phyloP scores from a whole-genome alignment of 2,113 vertebrate species.

The Gymnorhina tibicen region DNA sequence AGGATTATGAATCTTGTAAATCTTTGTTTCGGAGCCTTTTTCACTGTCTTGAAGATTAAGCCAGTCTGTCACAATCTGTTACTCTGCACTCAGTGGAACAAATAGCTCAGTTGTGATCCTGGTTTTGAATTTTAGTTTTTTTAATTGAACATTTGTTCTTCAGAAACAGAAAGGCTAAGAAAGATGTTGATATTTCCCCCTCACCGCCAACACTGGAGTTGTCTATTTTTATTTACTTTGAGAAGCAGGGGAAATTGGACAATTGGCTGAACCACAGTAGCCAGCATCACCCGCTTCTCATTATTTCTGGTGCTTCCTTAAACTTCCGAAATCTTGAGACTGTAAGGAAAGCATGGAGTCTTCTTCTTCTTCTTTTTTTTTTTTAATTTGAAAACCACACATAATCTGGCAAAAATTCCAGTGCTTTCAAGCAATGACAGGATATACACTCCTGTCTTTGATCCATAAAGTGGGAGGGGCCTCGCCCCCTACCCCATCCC shows the following conservation, averaged over 20 bases:
- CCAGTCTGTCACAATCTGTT: neutral
- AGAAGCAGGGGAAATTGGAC: neutral
- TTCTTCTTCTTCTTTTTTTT: neutral
- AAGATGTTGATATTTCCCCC: neutral
- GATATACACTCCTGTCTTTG: neutral
- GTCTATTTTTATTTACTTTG: constrained; percentile 46
- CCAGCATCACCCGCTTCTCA: neutral
- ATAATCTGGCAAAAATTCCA: neutral
- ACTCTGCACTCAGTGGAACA: neutral
- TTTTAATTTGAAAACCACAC: neutral
- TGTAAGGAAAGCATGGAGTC: neutral
- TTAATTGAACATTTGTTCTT: neutral
- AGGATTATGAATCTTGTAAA: neutral
- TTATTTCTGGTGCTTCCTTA: constrained; percentile 19
- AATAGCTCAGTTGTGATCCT: neutral
- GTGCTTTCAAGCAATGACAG: constrained; percentile 11
- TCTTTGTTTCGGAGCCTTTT: neutral
- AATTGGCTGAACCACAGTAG: constrained; percentile 1
- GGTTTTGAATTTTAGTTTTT: neutral
- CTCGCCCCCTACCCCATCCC: neutral
- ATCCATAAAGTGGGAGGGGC: neutral
- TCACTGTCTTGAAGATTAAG: neutral
- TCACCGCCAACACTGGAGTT: neutral
- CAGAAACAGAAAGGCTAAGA: neutral
- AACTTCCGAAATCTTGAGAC: constrained; percentile 9